phyloP scores from a whole-genome alignment of 2,888 invertebrate species.

The Tipula unca region DNA sequence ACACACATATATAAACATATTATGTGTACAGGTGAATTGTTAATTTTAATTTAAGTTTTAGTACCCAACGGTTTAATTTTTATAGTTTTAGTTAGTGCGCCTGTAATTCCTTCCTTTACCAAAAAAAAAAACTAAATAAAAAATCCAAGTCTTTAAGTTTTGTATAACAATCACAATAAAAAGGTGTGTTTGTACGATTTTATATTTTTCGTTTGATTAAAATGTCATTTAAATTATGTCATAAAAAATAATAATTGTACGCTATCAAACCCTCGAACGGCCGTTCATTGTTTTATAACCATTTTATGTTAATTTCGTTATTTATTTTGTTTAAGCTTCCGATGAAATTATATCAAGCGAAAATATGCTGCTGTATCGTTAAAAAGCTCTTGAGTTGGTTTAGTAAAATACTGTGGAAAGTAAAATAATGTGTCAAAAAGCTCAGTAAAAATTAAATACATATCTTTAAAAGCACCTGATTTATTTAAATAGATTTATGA shows the following conservation, averaged over 20 bases:
- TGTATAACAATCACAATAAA: neutral
- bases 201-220: neutral
- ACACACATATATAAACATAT: too few relatives aligned
- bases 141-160: neutral
- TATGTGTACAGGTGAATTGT: neutral
- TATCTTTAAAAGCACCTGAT: too few relatives aligned
- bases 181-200: neutral
- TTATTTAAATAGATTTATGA: too few relatives aligned
- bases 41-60: neutral
- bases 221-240: constrained; percentile 8
- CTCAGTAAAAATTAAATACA: too few relatives aligned
- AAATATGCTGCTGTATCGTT: too few relatives aligned
- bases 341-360: too few relatives aligned
- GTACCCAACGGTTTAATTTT: neutral
- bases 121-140: neutral
- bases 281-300: neutral
- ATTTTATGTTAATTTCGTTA: too few relatives aligned
- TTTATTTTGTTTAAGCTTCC: too few relatives aligned
- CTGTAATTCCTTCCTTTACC: neutral
- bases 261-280: neutral
- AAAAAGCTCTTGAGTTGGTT: too few relatives aligned
- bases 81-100: neutral
- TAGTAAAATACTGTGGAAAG: too few relatives aligned
- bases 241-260: neutral
- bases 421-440: too few relatives aligned